Evolutionary conservation across 2,113 vertebrate species (phyloP), one percentile per base, ranked within the genome.

Genomic region (Telmatochromis sp.): DNA sequence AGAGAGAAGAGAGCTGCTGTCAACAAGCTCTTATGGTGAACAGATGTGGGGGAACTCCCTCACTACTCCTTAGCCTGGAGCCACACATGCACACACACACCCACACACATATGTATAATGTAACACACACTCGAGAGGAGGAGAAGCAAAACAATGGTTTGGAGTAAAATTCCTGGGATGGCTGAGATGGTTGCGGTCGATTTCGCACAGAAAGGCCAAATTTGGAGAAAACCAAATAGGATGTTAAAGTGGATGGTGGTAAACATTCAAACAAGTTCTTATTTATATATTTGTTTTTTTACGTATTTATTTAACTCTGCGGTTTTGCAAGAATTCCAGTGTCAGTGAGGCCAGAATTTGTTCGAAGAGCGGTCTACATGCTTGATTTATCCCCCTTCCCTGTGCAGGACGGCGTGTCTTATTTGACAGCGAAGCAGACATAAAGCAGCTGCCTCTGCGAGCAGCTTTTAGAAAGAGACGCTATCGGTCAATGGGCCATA

Each of bases 21-120:
- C 96, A 97, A 95, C 96, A 96, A 96, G 92, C 95, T 96, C 95
- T 96, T 96, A 96, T 96, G 95, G 90, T 95, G 94, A 97, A 96
- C 97, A 97, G 97, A 97, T 97, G 97, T 96, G 94, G 93, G 94
- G 95, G 93, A 95, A 96, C 96, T 96, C 96, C 96, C 94, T 94
- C 89, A 93, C 94, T 93, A 84, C 94, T 94, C 91, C 81, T 87
- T 91, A 81, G 94, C 95, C 93, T 90, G 91, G 85, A 95, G 95
- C 89, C 90, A 94, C 89, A 90, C 81, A 88, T 53, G 85, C 58
- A 80, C 86, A 86, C 82, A 54, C 89, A 45, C 81, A 45, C 68
- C 14, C 84, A 37, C 84, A 57, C 65, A 80, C 87, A 68, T 28
- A 68, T 45, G 71, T 68, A 87, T 60, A 87, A 82, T 87, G 89